phyloP scores from a whole-genome alignment of 2,888 invertebrate genomes.

The Antitype chi region DNA sequence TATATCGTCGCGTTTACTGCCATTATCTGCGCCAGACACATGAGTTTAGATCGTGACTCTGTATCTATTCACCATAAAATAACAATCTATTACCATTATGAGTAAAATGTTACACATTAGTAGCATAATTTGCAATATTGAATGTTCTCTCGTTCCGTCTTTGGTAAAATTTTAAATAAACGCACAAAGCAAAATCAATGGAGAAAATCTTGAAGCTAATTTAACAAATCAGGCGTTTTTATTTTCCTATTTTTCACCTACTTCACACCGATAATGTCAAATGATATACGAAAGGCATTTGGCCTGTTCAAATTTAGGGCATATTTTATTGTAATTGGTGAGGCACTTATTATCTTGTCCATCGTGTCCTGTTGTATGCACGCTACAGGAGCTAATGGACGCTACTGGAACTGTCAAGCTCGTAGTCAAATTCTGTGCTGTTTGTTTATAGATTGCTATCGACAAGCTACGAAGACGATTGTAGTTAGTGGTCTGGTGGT shows the following conservation, averaged over 20 bases:
- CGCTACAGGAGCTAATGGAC: too few relatives aligned
- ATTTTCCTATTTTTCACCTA: neutral
- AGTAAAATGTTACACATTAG: constrained; percentile 23
- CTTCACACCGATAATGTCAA: neutral
- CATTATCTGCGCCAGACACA: constrained; percentile 45
- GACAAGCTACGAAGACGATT: too few relatives aligned
- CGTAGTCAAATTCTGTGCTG: too few relatives aligned
- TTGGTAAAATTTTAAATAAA: neutral
- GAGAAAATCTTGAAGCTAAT: neutral
- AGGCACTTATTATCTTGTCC: neutral
- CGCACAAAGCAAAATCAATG: neutral
- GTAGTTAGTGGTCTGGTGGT: neutral
- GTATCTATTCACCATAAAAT: neutral
- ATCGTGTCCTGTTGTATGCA: too few relatives aligned
- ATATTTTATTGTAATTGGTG: too few relatives aligned
- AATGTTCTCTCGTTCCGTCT: neutral
- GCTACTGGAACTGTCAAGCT: too few relatives aligned
- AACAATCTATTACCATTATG: constrained; percentile 11
- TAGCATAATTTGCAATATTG: neutral
- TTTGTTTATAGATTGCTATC: too few relatives aligned
- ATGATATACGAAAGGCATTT: neutral
- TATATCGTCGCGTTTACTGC: constrained; percentile 3
- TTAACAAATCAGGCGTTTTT: neutral
- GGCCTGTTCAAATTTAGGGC: neutral
- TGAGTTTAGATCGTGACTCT: constrained; percentile 55